A percentile compares a stretch with the other conserved stretches of the same genome.
Conservation (phyloP, 1,140 invertebrate species). For the Platyscapa corneri region DNA sequence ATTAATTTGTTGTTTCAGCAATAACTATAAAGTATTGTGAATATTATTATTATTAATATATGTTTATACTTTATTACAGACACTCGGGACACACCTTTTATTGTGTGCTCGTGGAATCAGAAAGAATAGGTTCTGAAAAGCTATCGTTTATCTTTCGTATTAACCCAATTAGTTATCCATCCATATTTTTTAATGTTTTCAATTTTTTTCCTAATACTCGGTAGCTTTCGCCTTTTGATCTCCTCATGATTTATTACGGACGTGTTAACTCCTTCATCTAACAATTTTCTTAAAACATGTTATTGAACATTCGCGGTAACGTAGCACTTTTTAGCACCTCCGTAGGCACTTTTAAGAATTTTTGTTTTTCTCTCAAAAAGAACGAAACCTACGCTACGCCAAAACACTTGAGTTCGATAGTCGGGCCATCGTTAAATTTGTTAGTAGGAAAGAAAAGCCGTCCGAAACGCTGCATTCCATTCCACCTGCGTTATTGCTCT, state of each 20-base stretch:
- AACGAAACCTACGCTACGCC: neutral
- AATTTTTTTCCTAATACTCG: neutral
- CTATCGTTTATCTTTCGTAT: neutral
- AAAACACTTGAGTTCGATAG: neutral
- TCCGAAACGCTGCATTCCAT: conserved; percentile 9
- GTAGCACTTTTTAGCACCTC: too few species aligned
- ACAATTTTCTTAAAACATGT: too few species aligned
- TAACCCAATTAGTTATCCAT: neutral
- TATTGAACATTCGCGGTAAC: too few species aligned
- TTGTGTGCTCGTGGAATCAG: too few species aligned
- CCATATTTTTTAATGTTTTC: neutral
- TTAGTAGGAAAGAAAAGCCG: neutral
- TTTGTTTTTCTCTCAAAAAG: neutral
- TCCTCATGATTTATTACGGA: neutral
- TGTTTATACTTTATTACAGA: neutral
- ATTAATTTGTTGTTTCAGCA: conserved; percentile 19
- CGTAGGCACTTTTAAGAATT: too few species aligned
- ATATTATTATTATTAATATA: neutral
- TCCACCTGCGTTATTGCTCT: conserved; percentile 8
- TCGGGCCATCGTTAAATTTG: neutral
- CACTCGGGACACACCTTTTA: neutral
- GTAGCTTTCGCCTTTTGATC: neutral
- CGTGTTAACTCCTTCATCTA: too few species aligned
- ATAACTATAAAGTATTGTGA: neutral
- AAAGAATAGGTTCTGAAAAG: neutral